Evolutionary conservation across 2,888 invertebrate genomes (phyloP).

Genomic region (Chloromyia formosa): DNA sequence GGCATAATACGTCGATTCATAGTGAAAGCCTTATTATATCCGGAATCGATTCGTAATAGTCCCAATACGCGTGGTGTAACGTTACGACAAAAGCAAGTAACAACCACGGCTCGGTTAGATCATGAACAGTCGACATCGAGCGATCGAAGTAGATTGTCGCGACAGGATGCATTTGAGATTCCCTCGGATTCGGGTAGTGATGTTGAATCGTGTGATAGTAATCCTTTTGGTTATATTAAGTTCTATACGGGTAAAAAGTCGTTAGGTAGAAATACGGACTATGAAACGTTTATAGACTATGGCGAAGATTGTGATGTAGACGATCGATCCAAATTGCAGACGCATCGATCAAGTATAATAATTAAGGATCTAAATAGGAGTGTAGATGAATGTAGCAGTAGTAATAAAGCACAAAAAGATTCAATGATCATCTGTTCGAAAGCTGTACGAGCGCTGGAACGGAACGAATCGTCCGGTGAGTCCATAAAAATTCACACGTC

Average conservation of each 20-base stretch:
- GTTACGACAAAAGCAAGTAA: conserved; percentile 65
- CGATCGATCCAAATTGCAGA: conserved; percentile 41
- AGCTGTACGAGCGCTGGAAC: conserved; percentile 57
- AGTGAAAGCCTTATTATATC: conserved; percentile 78
- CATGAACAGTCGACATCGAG: conserved; percentile 54
- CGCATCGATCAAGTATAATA: conserved; percentile 59
- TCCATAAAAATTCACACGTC: conserved; percentile 64
- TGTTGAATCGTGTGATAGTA: conserved; percentile 66
- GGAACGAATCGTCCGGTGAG: conserved; percentile 57
- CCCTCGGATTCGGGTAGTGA: conserved; percentile 64
- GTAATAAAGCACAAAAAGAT: conserved; percentile 55
- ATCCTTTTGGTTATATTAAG: conserved; percentile 74
- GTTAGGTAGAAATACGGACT: conserved; percentile 62
- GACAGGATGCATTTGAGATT: conserved; percentile 69
- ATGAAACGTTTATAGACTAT: conserved; percentile 67
- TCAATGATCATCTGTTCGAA: conserved; percentile 61
- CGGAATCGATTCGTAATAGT: conserved; percentile 68
- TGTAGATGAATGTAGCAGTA: not conserved
- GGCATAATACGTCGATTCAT: conserved; percentile 76
- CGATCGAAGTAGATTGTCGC: conserved; percentile 64
- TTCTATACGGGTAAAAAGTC: conserved; percentile 68
- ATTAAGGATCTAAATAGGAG: conserved; percentile 51
- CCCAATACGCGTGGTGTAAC: conserved; percentile 67
- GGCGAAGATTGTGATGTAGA: conserved; percentile 54
- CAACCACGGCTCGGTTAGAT: conserved; percentile 59